These are phyloP conservation scores for Tigriopus californicus DNA, from an alignment of 2,888 invertebrate genomes.

Conservation along the genomic window DNA sequence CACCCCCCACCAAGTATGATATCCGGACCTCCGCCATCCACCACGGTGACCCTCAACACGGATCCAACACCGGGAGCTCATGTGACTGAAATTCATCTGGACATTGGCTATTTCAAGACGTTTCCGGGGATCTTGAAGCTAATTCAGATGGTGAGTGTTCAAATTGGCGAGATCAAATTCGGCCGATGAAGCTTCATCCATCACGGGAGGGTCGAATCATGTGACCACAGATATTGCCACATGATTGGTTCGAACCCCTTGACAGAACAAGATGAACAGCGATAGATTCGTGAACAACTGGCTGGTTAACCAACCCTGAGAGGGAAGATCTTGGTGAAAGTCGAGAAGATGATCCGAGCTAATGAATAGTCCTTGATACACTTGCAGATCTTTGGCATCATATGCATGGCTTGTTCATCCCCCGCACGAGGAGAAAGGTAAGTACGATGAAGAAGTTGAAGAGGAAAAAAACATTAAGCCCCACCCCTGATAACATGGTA, in stretches of 20 bases:
- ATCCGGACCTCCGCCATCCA: neutral
- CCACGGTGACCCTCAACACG: neutral
- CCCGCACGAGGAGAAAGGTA: constrained; percentile 34
- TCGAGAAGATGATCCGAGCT: too few relatives aligned
- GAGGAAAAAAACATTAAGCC: too few relatives aligned
- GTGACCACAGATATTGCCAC: too few relatives aligned
- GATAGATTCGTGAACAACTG: too few relatives aligned
- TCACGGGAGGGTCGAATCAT: too few relatives aligned
- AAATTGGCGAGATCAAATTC: too few relatives aligned
- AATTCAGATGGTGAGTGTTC: constrained; percentile 51
- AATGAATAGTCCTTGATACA: constrained; percentile 20
- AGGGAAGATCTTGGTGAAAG: too few relatives aligned
- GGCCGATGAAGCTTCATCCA: too few relatives aligned
- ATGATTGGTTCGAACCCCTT: too few relatives aligned
- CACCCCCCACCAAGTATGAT: neutral
- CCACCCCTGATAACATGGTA: neutral
- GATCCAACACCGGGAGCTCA: neutral
- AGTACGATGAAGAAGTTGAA: neutral
- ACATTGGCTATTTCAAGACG: constrained; percentile 57
- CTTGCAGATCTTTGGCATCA: constrained; percentile 57
- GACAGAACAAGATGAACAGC: too few relatives aligned
- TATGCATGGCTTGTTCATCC: constrained; percentile 63
- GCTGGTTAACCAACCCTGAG: too few relatives aligned
- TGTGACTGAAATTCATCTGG: constrained; percentile 7
- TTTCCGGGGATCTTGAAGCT: constrained; percentile 58